Percentiles rank a stretch among this genome's conserved stretches.
Conservation (phyloP, 2,113 vertebrate genomes). For the Xenopus tropicalis region DNA sequence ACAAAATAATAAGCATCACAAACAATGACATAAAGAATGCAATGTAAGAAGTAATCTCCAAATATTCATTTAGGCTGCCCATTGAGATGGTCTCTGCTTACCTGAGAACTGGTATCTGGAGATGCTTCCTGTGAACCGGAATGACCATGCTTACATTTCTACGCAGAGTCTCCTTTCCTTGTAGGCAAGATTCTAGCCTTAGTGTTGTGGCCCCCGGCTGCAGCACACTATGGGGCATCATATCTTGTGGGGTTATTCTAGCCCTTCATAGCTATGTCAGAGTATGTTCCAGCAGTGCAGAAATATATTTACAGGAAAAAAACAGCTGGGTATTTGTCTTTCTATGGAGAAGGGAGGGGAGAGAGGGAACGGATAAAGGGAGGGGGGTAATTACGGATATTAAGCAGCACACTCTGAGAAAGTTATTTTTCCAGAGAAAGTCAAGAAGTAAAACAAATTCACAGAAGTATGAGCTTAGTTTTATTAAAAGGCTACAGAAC, state of each 20-base stretch:
- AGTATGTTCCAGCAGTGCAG: not conserved
- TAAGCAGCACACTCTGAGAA: conserved; percentile 30
- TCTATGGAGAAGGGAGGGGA: conserved; percentile 3
- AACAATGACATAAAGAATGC: no score
- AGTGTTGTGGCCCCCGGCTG: not conserved
- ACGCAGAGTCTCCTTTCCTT: not conserved
- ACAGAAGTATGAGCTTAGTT: no score
- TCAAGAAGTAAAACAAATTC: conserved; percentile 15
- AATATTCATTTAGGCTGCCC: not conserved
- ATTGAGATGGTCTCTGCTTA: not conserved
- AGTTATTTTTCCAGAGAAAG: conserved; percentile 9
- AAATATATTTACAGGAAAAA: not conserved
- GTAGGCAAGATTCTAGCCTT: conserved; percentile 7
- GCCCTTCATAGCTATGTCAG: conserved; percentile 13
- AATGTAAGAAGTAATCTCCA: not conserved
- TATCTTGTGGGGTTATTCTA: conserved; percentile 21
- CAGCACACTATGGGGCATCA: conserved; percentile 14
- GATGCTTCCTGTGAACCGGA: conserved; percentile 20
- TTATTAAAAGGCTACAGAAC: no score
- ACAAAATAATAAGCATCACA: no score
- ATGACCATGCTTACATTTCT: not conserved
- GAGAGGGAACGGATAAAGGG: conserved; percentile 11
- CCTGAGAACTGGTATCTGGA: conserved; percentile 34
- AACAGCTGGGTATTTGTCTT: conserved; percentile 24
- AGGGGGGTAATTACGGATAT: conserved; percentile 8